phyloP scores from a whole-genome alignment of 2,888 invertebrate species.

The Orthonevra nobilis region DNA sequence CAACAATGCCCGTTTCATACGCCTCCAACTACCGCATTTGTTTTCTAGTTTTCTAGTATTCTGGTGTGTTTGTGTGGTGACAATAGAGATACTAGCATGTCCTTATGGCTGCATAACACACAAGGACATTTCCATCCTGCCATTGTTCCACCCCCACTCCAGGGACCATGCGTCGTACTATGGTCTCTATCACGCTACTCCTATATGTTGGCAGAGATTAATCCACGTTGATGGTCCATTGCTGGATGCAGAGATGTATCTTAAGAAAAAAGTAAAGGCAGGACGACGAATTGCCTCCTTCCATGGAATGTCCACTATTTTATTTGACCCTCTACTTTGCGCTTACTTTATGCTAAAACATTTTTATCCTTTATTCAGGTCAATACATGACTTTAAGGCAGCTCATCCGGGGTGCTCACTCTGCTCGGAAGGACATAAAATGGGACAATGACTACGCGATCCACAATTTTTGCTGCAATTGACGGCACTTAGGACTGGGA shows the following conservation, averaged over 20 bases:
- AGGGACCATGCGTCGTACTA: slow-evolving; percentile 30
- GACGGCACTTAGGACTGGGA: slow-evolving; percentile 44
- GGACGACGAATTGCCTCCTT: slow-evolving; percentile 45
- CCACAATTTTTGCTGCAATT: slow-evolving; percentile 56
- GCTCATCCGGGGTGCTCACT: neutral
- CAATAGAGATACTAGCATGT: slow-evolving; percentile 18
- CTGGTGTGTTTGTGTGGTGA: slow-evolving; percentile 41
- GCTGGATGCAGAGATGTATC: slow-evolving; percentile 13
- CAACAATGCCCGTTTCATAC: slow-evolving; percentile 13
- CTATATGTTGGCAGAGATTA: slow-evolving; percentile 33
- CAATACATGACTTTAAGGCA: slow-evolving; percentile 56
- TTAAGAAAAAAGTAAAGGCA: slow-evolving; percentile 10
- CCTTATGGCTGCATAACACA: slow-evolving; percentile 43
- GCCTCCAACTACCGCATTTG: neutral
- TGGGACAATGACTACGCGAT: slow-evolving; percentile 56
- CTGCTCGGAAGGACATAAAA: slow-evolving; percentile 45
- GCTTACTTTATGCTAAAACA: slow-evolving; percentile 66
- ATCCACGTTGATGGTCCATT: slow-evolving; percentile 57
- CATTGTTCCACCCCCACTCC: slow-evolving; percentile 32
- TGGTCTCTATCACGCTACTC: neutral
- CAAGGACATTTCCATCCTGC: slow-evolving; percentile 31
- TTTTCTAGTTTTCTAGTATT: no score
- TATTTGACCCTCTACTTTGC: slow-evolving; percentile 22
- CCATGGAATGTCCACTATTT: slow-evolving; percentile 45
- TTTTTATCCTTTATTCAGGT: slow-evolving; percentile 61